Evolutionary conservation across 2,888 invertebrate species (phyloP).

Genomic region (Dastarcus helophoroides): DNA sequence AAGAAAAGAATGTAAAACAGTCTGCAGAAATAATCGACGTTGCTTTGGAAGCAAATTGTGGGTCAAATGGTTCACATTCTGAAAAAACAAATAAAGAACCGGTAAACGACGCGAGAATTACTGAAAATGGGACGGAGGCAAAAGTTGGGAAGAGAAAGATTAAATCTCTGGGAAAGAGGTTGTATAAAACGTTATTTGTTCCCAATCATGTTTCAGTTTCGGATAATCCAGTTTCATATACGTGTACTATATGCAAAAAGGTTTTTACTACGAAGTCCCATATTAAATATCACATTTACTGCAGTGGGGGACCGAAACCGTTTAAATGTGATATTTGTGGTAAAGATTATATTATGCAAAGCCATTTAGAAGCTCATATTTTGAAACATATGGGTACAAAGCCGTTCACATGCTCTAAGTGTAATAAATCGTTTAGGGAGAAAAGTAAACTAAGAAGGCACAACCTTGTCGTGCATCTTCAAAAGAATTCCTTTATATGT

Average conservation of each 20-base stretch:
- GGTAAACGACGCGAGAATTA: no score
- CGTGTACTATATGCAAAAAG: slow-evolving; percentile 57
- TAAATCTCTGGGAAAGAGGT: slow-evolving; percentile 13
- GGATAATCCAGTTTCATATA: slow-evolving; percentile 43
- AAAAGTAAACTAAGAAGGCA: slow-evolving; percentile 61
- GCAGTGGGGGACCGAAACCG: slow-evolving; percentile 43
- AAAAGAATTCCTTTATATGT: slow-evolving; percentile 43
- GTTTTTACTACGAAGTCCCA: slow-evolving; percentile 56
- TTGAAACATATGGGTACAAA: slow-evolving; percentile 52
- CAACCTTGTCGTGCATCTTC: slow-evolving; percentile 49
- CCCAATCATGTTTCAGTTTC: slow-evolving; percentile 28
- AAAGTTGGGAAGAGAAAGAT: slow-evolving; percentile 8
- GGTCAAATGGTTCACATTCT: no score
- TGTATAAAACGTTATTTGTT: slow-evolving; percentile 19
- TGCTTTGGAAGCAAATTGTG: no score
- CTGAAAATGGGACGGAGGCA: slow-evolving; percentile 1
- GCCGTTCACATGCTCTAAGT: slow-evolving; percentile 49
- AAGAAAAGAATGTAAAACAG: slow-evolving; percentile 8
- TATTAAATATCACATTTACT: slow-evolving; percentile 53
- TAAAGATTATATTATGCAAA: slow-evolving; percentile 55
- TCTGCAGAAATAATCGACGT: no score
- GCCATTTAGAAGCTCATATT: slow-evolving; percentile 63
- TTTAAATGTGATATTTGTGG: slow-evolving; percentile 41
- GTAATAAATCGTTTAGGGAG: slow-evolving; percentile 57
- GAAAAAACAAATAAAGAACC: no score